Base-by-base conservation (phyloP, 2,113 vertebrate genomes). In the Dromas ardeola region DNA sequence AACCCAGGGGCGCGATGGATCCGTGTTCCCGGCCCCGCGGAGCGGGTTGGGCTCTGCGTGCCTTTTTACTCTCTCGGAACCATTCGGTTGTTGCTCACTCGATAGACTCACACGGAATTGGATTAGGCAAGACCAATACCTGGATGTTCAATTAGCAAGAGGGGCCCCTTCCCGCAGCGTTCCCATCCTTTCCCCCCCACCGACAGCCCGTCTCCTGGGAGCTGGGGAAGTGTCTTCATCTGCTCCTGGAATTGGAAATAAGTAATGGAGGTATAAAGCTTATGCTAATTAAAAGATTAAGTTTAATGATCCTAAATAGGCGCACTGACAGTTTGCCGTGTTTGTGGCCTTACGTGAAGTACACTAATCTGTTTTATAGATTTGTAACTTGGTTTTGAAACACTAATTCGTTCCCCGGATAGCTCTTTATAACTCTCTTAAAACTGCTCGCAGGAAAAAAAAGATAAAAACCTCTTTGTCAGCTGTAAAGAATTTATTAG, bases 351-450 rank as follows among this genome's bases (percentile, higher is more conserved):
- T 96, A 89, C 1, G 82, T 92, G 95, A 62, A 95, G 92, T 96
- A 78, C 55, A 70, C 95, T 97, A 95, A 98, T 94, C 96, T 97
- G 93, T 94, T 97, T 97, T 97, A 93, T 96, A 94, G 95, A 96
- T 96, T 96, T 94, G 79, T 82, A 92, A 94, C 95, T 96, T 59
- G 82, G 86, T 77, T 95, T 94, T 88, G 93, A 80, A 96, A 93
- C 95, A 86, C 96, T 97, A 95, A 95, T 96, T 95, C 94, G 42
- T 81, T 93, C 84, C 91, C 93, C 89, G 72, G 92, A 50, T 58
- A 87, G 72, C 72, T 90, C 86, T 81, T 93, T 55, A 77, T 92
- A 95, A 87, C 77, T 87, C 88, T 73, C 71, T 82, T 79, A 47
- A 73, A 88, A 53, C 91, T 92, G 84, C 81, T 89, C 11, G 21